These are phyloP conservation scores for Watsonalla binaria DNA, from an alignment of 2,888 invertebrate species.

Conservation along the genomic window DNA sequence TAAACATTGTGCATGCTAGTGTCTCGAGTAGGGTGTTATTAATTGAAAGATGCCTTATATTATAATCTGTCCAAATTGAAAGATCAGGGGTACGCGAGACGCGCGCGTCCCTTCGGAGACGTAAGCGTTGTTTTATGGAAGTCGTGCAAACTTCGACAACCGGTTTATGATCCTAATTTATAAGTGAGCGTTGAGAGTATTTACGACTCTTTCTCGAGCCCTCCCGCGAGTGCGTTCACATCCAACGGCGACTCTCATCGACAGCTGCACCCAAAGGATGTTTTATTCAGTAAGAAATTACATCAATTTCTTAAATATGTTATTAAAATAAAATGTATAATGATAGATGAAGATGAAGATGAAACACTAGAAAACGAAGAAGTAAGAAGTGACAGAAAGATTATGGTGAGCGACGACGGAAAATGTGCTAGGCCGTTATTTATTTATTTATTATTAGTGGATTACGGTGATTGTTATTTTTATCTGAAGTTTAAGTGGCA, in stretches of 20 bases:
- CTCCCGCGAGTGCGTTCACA: conserved; percentile 68
- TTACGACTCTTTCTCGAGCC: conserved; percentile 69
- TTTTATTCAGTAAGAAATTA: too few species aligned
- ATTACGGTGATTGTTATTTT: too few species aligned
- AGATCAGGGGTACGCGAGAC: conserved; percentile 52
- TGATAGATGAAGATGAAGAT: too few species aligned
- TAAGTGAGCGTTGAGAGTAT: conserved; percentile 74
- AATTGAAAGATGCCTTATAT: conserved; percentile 19
- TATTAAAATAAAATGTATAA: neutral
- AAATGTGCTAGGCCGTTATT: too few species aligned
- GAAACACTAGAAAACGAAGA: too few species aligned
- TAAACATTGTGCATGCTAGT: too few species aligned
- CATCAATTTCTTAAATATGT: neutral
- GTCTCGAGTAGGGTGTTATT: neutral
- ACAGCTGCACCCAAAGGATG: neutral
- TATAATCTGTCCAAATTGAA: conserved; percentile 53
- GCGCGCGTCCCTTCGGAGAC: conserved; percentile 48
- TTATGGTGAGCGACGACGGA: too few species aligned
- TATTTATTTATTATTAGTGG: too few species aligned
- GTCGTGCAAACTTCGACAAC: conserved; percentile 75
- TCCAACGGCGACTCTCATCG: conserved; percentile 5
- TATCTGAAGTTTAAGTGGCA: too few species aligned
- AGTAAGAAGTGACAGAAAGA: too few species aligned
- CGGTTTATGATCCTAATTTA: conserved; percentile 79
- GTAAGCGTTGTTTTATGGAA: conserved; percentile 74